These are phyloP conservation scores for Meganola albula DNA, from an alignment of 2,888 invertebrate species.

Conservation along the genomic window DNA sequence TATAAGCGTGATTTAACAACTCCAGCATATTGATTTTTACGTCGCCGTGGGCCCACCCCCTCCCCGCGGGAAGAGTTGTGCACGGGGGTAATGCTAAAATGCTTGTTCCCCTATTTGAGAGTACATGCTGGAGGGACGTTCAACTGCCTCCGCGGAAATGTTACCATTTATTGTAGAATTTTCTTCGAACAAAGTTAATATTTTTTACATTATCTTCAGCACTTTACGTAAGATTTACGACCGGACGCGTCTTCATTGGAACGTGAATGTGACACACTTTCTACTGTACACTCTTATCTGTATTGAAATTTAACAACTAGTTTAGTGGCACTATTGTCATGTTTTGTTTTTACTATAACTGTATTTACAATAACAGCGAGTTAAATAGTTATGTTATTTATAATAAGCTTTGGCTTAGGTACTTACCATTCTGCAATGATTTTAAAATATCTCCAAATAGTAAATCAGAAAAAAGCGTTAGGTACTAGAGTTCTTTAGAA, in stretches of 20 bases:
- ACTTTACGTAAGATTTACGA: conserved; percentile 66
- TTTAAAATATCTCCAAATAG: no score
- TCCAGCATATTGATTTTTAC: conserved; percentile 83
- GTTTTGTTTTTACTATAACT: conserved; percentile 50
- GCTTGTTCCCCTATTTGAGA: conserved; percentile 79
- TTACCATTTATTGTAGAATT: no score
- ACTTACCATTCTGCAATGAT: no score
- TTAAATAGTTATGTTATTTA: no score
- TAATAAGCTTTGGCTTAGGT: no score
- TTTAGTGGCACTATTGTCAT: conserved; percentile 46
- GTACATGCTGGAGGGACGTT: conserved; percentile 74
- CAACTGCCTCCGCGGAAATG: conserved; percentile 43
- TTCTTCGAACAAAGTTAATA: no score
- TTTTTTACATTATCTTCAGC: conserved; percentile 55
- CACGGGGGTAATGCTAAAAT: conserved; percentile 79
- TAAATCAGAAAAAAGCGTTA: no score
- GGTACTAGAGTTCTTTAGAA: no score
- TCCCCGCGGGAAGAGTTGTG: conserved; percentile 76
- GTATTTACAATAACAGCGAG: no score
- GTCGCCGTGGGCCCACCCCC: conserved; percentile 76
- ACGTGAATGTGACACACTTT: conserved; percentile 72
- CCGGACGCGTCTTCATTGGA: conserved; percentile 70
- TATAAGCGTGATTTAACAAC: conserved; percentile 86
- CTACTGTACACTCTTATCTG: conserved; percentile 63
- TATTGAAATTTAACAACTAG: conserved; percentile 57